Conservation (phyloP, 1,140 invertebrate genomes). For the Ruditapes philippinarum region DNA sequence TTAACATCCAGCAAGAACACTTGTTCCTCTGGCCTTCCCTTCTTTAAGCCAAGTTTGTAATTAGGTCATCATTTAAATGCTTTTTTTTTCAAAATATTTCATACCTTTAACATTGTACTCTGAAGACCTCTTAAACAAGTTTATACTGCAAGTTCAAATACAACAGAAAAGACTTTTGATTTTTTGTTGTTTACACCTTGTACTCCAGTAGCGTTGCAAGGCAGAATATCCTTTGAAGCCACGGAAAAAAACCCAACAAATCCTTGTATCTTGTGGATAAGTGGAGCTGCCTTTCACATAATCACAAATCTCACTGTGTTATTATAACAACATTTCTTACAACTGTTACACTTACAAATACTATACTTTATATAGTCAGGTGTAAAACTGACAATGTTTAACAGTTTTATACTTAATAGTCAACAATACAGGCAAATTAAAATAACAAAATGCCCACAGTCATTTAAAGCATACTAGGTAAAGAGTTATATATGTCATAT, state of each 20-base stretch:
- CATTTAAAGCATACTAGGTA: background rate
- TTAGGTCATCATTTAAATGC: too few species aligned
- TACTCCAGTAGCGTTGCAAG: too few species aligned
- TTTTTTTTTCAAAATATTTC: too few species aligned
- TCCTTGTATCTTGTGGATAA: background rate
- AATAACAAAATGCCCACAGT: background rate
- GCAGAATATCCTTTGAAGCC: too few species aligned
- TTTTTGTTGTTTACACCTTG: too few species aligned
- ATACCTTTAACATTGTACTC: too few species aligned
- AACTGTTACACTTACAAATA: background rate
- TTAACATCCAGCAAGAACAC: background rate
- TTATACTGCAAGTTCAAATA: too few species aligned
- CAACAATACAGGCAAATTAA: background rate
- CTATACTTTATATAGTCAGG: background rate
- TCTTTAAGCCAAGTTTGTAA: too few species aligned
- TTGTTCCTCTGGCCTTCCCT: background rate
- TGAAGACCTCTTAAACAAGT: too few species aligned
- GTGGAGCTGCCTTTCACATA: slow-evolving; percentile 4
- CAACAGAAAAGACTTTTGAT: too few species aligned
- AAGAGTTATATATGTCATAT: too few species aligned
- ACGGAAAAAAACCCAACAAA: too few species aligned
- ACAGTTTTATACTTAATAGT: background rate
- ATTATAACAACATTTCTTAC: background rate
- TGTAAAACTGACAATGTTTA: slow-evolving; percentile 4
- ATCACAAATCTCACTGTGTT: background rate